These are phyloP conservation scores for Osmoderma eremita DNA, from an alignment of 2,888 invertebrate genomes.

Conservation along the genomic window DNA sequence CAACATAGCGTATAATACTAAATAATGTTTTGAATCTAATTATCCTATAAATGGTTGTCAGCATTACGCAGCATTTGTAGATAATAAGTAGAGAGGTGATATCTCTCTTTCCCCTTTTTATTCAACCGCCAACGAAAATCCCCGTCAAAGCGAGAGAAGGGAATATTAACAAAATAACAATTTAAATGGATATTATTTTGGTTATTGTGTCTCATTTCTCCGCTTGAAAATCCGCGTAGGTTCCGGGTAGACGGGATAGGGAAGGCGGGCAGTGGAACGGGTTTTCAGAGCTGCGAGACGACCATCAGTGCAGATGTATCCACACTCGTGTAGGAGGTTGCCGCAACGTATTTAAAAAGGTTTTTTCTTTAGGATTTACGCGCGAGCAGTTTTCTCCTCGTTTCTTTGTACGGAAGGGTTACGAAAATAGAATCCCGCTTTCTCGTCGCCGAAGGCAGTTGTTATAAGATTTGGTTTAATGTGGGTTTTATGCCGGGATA, in stretches of 20 bases:
- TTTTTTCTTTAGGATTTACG: constrained; percentile 8
- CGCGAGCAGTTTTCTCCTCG: constrained; percentile 14
- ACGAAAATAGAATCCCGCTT: constrained; percentile 7
- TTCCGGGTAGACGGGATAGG: background rate
- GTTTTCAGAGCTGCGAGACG: no score
- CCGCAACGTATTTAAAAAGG: constrained; percentile 12
- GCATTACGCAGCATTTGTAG: no score
- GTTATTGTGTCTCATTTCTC: constrained; percentile 21
- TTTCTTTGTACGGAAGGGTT: constrained; percentile 29
- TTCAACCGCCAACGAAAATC: background rate
- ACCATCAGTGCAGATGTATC: background rate
- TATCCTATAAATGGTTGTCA: no score
- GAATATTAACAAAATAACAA: constrained; percentile 35
- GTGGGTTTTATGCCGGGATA: constrained; percentile 11
- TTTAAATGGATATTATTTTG: constrained; percentile 36
- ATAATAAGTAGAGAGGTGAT: no score
- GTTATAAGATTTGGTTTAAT: constrained; percentile 16
- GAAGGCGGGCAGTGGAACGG: background rate
- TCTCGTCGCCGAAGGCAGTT: constrained; percentile 13
- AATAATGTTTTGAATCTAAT: no score
- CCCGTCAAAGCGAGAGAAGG: background rate
- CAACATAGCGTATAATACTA: no score
- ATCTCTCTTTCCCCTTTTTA: no score
- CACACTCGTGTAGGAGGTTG: constrained; percentile 1
- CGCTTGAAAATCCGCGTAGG: constrained; percentile 10